A percentile compares a stretch with the other conserved stretches of the same genome.
Conservation (phyloP, 2,888 invertebrate genomes). For the Campoplex capitator region DNA sequence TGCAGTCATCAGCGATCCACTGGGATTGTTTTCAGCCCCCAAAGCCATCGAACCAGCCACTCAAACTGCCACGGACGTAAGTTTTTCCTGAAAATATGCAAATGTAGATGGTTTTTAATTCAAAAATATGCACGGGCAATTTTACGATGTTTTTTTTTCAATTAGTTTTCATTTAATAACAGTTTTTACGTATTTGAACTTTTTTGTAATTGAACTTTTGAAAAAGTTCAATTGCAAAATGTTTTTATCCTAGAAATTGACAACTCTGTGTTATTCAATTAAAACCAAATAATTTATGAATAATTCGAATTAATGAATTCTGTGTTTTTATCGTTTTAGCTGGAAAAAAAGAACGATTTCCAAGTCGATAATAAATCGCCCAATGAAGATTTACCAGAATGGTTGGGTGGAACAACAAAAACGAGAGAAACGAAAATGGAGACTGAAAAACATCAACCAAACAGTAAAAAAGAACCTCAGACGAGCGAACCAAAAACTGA, state of each 20-base stretch:
- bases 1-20: constrained; percentile 76
- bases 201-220: too few species aligned
- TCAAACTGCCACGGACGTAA: constrained; percentile 44
- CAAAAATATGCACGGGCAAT: neutral
- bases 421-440: constrained; percentile 67
- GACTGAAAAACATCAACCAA: constrained; percentile 58
- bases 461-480: constrained; percentile 13
- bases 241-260: too few species aligned
- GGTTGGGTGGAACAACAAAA: constrained; percentile 78
- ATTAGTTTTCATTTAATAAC: neutral
- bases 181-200: too few species aligned
- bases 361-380: constrained; percentile 32
- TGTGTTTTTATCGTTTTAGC: constrained; percentile 26
- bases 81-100: neutral
- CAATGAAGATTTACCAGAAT: constrained; percentile 79
- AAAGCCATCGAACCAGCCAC: constrained; percentile 26
- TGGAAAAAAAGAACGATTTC: constrained; percentile 23
- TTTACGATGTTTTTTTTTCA: neutral
- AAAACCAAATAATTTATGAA: too few species aligned
- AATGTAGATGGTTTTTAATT: neutral
- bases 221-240: too few species aligned
- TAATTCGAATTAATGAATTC: too few species aligned
- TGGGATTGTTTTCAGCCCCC: constrained; percentile 76
- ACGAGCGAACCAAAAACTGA: constrained; percentile 31
- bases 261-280: too few species aligned